Base-by-base conservation (phyloP, 1,140 invertebrate species). In the Branchinecta lindahli region DNA sequence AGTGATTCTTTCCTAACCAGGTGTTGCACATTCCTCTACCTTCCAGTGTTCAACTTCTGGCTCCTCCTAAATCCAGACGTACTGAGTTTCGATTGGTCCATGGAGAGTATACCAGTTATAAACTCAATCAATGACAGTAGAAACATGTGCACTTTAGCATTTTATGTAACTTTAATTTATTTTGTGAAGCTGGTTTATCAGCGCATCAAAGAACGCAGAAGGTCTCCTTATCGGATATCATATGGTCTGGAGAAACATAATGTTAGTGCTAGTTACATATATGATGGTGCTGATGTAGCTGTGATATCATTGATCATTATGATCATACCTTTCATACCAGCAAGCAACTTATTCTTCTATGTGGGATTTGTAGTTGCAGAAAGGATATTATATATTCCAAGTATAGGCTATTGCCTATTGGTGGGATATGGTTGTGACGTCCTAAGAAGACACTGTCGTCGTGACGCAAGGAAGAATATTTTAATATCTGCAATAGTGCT, bases 301-400 rank as follows among this genome's bases (percentile, higher is more conserved):
- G 71, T 72, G 71, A 72, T 90, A 76, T 84, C 86, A 45, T 76
- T 92, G 73, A 85, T 87, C 70, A 86, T 96, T 76, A 83, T 94
- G 75, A 85, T 89, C 66, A 80, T 97, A 70, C 91, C 94, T 47
- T 97, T 96, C 80, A 81, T 98, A 72, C 95, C 95, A 61, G 94
- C 95, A 12, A 89, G 90, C 70, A 98, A 98, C 83, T 79, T 88
- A 68, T 87, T 96, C 78, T 96, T 97, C 81, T 94, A 95, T 75
- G 94, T 98, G 70, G 95, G 95, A 8, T 98, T 98, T 79, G 94
- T 97, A 44, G 90, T 98, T 8, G 95, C 95, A 46, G 95, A 98
- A 80, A 83, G 95, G 72, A 89, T 98, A 68, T 83, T 98, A 21
- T 98, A 98, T 79, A 84, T 96, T 75, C 94, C 95, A 45, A 96